These are phyloP conservation scores for Micrasema longulum DNA, from an alignment of 1,140 invertebrate genomes.

Conservation along the genomic window DNA sequence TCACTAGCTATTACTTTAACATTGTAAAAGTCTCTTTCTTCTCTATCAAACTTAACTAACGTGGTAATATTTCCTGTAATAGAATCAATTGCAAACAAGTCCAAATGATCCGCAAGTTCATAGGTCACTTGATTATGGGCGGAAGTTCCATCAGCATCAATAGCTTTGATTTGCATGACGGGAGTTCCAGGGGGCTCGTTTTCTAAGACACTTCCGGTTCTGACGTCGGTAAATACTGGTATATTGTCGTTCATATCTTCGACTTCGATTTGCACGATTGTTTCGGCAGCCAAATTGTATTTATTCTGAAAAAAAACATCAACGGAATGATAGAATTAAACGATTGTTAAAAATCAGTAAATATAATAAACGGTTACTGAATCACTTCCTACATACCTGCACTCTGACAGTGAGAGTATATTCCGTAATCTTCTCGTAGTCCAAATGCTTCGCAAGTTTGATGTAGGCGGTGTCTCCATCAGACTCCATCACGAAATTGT, in stretches of 20 bases:
- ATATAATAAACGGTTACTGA: too few species aligned
- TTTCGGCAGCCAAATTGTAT: constrained; percentile 81
- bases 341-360: not conserved
- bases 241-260: constrained; percentile 91
- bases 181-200: constrained; percentile 83
- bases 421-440: constrained; percentile 85
- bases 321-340: not conserved
- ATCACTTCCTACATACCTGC: constrained; percentile 59
- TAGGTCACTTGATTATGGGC: constrained; percentile 84
- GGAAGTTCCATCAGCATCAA: constrained; percentile 86
- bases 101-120: constrained; percentile 75
- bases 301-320: constrained; percentile 75
- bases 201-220: constrained; percentile 83
- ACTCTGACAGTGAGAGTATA: constrained; percentile 87
- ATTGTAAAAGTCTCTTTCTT: constrained; percentile 82
- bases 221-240: constrained; percentile 83
- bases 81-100: constrained; percentile 82
- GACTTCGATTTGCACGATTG: constrained; percentile 80
- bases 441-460: constrained; percentile 77
- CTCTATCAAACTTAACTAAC: constrained; percentile 81
- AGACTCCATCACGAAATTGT: constrained; percentile 80
- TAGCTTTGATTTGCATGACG: constrained; percentile 88
- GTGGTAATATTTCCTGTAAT: constrained; percentile 89
- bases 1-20: constrained; percentile 88
- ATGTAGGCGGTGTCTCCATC: constrained; percentile 78